Evolutionary conservation across 2,888 invertebrate genomes (phyloP).

Genomic region (Heliconius hortense): DNA sequence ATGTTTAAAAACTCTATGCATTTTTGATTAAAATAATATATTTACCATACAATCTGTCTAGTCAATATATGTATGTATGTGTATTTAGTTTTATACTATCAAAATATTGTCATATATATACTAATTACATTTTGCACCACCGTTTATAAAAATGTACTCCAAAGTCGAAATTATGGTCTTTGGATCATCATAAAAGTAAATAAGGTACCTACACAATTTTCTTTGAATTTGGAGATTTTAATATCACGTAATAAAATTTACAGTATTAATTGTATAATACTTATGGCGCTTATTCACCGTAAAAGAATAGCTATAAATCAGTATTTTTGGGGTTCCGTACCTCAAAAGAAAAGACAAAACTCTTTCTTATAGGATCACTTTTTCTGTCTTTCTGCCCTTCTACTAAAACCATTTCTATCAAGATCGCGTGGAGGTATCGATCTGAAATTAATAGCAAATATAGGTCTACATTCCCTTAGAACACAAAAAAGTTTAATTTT

Average conservation of each 20-base stretch:
- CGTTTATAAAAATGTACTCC: slow-evolving; percentile 14
- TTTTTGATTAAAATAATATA: not conserved
- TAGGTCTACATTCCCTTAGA: not conserved
- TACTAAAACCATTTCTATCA: not conserved
- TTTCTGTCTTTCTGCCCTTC: not conserved
- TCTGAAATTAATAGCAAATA: not conserved
- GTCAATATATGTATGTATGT: not conserved
- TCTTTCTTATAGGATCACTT: not conserved
- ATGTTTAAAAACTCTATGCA: not conserved
- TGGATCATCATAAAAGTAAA: slow-evolving; percentile 32
- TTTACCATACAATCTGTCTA: not conserved
- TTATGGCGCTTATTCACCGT: slow-evolving; percentile 28
- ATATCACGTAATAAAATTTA: slow-evolving; percentile 37
- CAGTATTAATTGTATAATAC: slow-evolving; percentile 35
- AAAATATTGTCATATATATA: not conserved
- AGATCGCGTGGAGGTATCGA: not conserved
- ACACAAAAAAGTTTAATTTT: not conserved
- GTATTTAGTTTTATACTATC: not conserved
- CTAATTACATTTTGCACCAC: not conserved
- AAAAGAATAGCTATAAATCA: slow-evolving; percentile 23
- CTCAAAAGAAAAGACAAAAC: not conserved
- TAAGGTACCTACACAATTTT: slow-evolving; percentile 25
- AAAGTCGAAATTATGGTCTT: slow-evolving; percentile 21
- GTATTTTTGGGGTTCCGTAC: not conserved
- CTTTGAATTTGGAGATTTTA: slow-evolving; percentile 25